These are phyloP conservation scores for Heliocidaris tuberculata DNA, from an alignment of 35 echinoderm and acorn worm genomes.

Conservation along the genomic window DNA sequence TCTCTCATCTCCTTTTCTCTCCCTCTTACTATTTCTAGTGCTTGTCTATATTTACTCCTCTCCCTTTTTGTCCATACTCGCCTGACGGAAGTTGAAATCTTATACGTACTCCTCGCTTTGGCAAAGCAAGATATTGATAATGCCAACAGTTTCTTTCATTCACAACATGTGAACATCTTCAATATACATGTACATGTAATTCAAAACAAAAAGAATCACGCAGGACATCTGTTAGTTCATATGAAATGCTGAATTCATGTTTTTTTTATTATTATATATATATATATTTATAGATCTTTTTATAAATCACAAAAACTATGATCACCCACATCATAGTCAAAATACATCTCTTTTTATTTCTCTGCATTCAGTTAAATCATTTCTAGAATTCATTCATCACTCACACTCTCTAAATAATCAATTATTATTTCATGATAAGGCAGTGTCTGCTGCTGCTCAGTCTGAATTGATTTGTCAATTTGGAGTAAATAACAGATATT, in stretches of 20 bases:
- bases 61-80: background rate
- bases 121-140: background rate
- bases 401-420: background rate
- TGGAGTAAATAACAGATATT: background rate
- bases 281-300: conserved; percentile 9
- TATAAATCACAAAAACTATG: conserved; percentile 12
- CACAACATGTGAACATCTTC: background rate
- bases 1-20: too few species aligned
- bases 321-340: background rate
- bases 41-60: background rate
- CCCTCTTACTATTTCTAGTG: background rate
- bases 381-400: background rate
- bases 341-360: background rate
- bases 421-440: background rate
- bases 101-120: background rate
- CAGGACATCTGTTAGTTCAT: background rate
- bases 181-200: too few species aligned
- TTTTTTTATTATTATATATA: background rate
- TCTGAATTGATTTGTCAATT: background rate
- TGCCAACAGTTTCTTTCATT: background rate
- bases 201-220: background rate
- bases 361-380: background rate
- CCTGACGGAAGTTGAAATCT: background rate
- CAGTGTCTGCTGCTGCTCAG: background rate
- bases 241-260: background rate